A percentile compares a stretch with the other conserved stretches of the same genome.
phyloP scores from a whole-genome alignment of 2,113 vertebrate genomes.

The Hemicordylus capensis region DNA sequence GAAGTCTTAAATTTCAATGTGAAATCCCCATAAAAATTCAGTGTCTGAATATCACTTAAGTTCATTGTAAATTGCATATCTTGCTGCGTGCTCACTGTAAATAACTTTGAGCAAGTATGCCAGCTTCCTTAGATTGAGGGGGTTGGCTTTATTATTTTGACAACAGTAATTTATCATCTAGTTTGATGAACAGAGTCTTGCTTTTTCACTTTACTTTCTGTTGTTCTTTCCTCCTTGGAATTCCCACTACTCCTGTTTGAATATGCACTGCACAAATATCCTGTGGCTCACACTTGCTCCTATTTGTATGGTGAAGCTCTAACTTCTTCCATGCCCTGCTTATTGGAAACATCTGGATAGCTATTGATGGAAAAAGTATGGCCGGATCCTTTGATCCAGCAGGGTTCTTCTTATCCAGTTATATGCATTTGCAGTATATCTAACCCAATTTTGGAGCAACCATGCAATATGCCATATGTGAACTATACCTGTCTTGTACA shows the following conservation, averaged over 20 bases:
- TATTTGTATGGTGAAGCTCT: neutral
- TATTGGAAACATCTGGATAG: neutral
- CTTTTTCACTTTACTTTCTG: neutral
- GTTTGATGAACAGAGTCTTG: neutral
- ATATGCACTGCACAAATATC: neutral
- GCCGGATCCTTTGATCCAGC: neutral
- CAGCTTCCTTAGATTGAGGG: neutral
- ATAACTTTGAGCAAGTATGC: slow-evolving; percentile 3
- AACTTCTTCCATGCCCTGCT: neutral
- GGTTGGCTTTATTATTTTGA: neutral
- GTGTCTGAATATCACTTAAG: slow-evolving; percentile 5
- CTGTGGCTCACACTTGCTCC: neutral
- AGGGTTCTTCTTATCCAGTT: neutral
- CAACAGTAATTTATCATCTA: neutral
- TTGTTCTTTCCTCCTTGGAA: neutral
- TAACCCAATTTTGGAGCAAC: neutral
- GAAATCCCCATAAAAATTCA: slow-evolving; percentile 14
- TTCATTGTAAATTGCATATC: slow-evolving; percentile 20
- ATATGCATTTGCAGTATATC: neutral
- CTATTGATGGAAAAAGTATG: neutral
- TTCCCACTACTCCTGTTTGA: neutral
- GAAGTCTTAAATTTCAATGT: slow-evolving; percentile 7
- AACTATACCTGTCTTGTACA: neutral
- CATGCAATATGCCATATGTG: neutral
- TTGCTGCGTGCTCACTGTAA: neutral